Base-by-base conservation (phyloP, 2,888 invertebrate species). In the Eurytoma californica region DNA sequence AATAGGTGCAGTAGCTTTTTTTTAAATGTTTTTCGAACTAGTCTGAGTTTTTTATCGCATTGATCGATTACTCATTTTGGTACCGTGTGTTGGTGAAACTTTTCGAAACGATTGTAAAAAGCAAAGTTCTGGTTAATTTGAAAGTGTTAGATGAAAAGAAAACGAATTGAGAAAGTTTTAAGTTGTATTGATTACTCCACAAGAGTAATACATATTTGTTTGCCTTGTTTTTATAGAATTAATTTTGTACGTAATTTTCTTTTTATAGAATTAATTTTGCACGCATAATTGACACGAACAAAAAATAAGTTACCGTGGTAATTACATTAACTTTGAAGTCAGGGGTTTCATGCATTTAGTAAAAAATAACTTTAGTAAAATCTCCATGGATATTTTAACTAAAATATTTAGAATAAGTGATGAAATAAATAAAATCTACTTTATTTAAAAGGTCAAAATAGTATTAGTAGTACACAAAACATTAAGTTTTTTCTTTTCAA, bases 151-250 rank as follows among this genome's bases (percentile, higher is more conserved):
- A 16, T 39, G 39, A 39, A n/a, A 28, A 61, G 39, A 16, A 30
- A n/a, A 61, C 28, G 39, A 39, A 61, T 61, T n/a, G 28, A 16
- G n/a, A 16, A 61, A 61, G 61, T 61, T 61, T 61, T n/a, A 4
- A 5, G 30, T 16, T 30, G 14, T 16, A 30, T 61, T 30, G 30
- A 61, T 39, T 61, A 30, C 28, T n/a, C 30, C 0, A 9, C 16
- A 30, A 61, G 39, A n/a, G 9, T n/a, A 30, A 61, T 61, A n/a
- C 14, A 7, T 7, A 16, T 30, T 61, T n/a, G 30, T 16, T 24
- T 16, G 0, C 14, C 12, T 24, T 14, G 28, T 13, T 60, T 5
- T 60, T 28, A 28, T 16, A 14, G 60, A 28, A 28, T 24, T 60
- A 3, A 28, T 24, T 28, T 28, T 60, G 14, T 28, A 3, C 20